Evolutionary conservation across 2,888 invertebrate species (phyloP), one percentile per base, ranked within the genome.

Genomic region (Drosophila anomalipes): DNA sequence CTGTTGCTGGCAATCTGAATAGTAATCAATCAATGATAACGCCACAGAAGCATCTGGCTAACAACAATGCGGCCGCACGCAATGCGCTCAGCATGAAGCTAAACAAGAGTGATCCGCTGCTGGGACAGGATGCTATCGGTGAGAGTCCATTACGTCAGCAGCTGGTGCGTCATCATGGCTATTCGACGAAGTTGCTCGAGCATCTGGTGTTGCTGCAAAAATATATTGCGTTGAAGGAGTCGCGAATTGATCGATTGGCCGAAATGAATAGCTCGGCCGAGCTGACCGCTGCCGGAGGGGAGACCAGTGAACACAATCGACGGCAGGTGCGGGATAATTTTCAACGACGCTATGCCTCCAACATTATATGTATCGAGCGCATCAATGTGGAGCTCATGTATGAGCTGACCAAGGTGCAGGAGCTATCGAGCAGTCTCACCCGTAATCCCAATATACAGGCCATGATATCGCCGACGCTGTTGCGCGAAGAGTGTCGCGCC

Each of bases 181-280:
- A 97, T 93, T 97, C 98, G 3, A 95, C 97, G 70, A 96, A 96
- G 90, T 95, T 98, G 71, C 94, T 99, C 63, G 97, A 98, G 91
- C 95, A 97, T 77, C 96, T 99, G 94, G 97, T 98, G 0, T 95
- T 97, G 82, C 95, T 98, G 33, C 97, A 97, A 60, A 98, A 98
- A 94, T 96, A 98, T 79, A 94, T 99, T 49, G 95, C 95, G 72
- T 95, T 96, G 1, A 99, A 99, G 92, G 96, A 96, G 89, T 95
- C 95, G 5, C 97, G 97, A 94, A 96, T 99, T 14, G 95, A 96
- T 83, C 95, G 96, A 68, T 94, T 99, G 59, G 96, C 96, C 91
- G 96, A 97, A 70, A 97, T 98, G 95, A 99, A 99, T 91, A 95
- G 96, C 70, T 97, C 98, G 93, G 98, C 98, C 0, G 99, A 99